Evolutionary conservation across 1,140 invertebrate genomes (phyloP), one percentile per base, ranked within the genome.

Genomic region (Cepaea nemoralis): DNA sequence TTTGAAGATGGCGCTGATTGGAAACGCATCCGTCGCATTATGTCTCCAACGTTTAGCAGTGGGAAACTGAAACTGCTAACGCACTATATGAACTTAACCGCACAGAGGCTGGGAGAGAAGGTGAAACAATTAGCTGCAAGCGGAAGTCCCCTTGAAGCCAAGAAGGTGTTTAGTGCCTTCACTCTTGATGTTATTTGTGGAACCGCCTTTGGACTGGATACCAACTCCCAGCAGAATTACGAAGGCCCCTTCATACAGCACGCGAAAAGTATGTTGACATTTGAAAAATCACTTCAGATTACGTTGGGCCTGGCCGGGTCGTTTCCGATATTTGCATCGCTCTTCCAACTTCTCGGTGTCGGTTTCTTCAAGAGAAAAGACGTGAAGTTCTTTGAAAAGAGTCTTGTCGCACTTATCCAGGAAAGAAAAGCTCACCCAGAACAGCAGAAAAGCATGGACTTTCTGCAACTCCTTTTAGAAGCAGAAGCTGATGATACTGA

Each of bases 111-210:
- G 12, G 40, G 40, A 33, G 16, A 48, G 0, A 35, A 50, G 8
- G 31, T 80, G 1, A n/a, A 31, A n/a, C 33, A 39, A 33, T 55
- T 22, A n/a, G 45, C 55, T 24, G 45, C 8, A 39, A 31, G 55
- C 19, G 69, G 42, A 33, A 12, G 1, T 1, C 10, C 12, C n/a
- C 22, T 27, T 31, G 78, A 71, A 24, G 78, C 67, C 14, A 80
- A 71, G 50, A 40, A 42, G 0, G 45, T 50, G 6, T 87, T 91
- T 40, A 91, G 91, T 0, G 91, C 91, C 40, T 94, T 93, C 81
- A 92, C 93, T 0, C 93, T 94, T 16, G 94, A 95, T 81, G 90
- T 94, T 0, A 94, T 94, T 39, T 92, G 91, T 1, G 91, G 89
- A 1, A 93, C 92, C 42, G 93, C 92, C 12, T 94, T 94, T 83